A percentile compares a stretch with the other conserved stretches of the same genome.
These are phyloP conservation scores for Amphiprion clarkii DNA, from an alignment of 2,797 vertebrate species.

Conservation along the genomic window DNA sequence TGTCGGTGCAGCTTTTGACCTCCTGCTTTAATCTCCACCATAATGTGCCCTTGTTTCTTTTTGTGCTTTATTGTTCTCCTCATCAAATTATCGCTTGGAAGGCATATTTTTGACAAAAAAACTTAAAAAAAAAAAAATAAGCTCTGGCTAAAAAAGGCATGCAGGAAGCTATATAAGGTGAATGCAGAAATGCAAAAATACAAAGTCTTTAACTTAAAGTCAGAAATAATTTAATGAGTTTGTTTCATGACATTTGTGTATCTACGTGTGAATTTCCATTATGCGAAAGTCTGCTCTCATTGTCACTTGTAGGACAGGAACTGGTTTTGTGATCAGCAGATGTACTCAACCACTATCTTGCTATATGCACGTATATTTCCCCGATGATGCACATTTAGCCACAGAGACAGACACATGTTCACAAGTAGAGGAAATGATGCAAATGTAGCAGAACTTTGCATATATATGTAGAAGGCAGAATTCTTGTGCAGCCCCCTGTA, in stretches of 20 bases:
- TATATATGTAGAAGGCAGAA: accelerated
- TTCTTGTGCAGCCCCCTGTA: neutral
- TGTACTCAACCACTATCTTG: too few species aligned
- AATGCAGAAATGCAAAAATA: too few species aligned
- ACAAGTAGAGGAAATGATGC: constrained; percentile 18
- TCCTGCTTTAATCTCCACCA: neutral
- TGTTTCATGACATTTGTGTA: neutral
- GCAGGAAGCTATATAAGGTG: too few species aligned
- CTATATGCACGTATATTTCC: neutral
- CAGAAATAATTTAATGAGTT: neutral
- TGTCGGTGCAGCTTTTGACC: constrained; percentile 3
- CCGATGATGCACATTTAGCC: too few species aligned
- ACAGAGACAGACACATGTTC: neutral
- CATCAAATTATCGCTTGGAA: neutral
- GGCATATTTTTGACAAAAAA: neutral
- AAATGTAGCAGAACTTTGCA: accelerated
- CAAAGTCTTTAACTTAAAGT: neutral
- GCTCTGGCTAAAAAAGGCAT: neutral
- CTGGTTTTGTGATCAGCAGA: neutral
- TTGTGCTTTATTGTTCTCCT: neutral
- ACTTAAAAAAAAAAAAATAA: neutral
- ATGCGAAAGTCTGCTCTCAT: too few species aligned
- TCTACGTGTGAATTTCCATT: too few species aligned
- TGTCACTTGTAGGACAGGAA: neutral
- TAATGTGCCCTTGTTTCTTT: neutral